Conservation (phyloP, 2,888 invertebrate species). For the Cheilosia urbana region DNA sequence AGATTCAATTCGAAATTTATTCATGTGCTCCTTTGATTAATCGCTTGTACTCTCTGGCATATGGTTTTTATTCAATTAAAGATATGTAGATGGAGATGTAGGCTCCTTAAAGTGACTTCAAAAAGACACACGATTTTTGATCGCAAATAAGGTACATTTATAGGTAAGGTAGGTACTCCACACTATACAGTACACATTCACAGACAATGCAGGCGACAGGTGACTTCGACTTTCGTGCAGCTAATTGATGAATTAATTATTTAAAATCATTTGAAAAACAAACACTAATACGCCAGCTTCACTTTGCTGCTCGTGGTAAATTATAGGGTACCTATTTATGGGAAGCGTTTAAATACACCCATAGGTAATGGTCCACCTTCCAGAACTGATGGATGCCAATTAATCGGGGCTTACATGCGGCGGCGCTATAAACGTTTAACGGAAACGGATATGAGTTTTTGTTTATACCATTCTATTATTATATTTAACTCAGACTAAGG, state of each 20-base stretch:
- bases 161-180: too few species aligned
- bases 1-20: conserved; percentile 34
- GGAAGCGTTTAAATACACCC: conserved; percentile 32
- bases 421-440: conserved; percentile 60
- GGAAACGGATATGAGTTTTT: conserved; percentile 76
- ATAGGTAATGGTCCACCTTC: conserved; percentile 65
- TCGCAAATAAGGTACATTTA: background rate
- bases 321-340: conserved; percentile 61
- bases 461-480: conserved; percentile 43
- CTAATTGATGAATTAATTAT: conserved; percentile 77
- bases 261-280: conserved; percentile 60
- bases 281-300: conserved; percentile 61
- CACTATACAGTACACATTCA: background rate
- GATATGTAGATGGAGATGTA: conserved; percentile 29
- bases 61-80: conserved; percentile 19
- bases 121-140: background rate
- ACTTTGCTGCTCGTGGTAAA: conserved; percentile 24
- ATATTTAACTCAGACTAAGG: conserved; percentile 21
- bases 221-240: conserved; percentile 76
- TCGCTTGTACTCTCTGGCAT: conserved; percentile 35
- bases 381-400: conserved; percentile 72
- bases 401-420: conserved; percentile 65
- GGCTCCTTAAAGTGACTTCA: conserved; percentile 14
- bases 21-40: conserved; percentile 46
- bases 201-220: conserved; percentile 35